These are phyloP conservation scores for Ochropleura leucogaster DNA, from an alignment of 2,888 invertebrate genomes.

Conservation along the genomic window DNA sequence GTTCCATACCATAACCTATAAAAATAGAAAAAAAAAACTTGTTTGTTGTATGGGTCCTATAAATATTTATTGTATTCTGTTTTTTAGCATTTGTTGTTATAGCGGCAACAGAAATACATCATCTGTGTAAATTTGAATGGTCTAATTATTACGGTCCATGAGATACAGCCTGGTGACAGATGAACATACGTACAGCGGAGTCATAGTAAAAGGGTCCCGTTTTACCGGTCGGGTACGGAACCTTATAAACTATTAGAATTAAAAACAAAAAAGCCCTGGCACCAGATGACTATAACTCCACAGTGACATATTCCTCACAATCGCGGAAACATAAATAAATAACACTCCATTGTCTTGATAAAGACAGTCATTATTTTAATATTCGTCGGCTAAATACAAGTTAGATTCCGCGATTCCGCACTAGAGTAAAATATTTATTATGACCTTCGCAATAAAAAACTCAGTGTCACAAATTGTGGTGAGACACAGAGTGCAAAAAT, in stretches of 20 bases:
- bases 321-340: conserved; percentile 53
- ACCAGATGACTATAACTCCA: neutral
- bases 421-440: conserved; percentile 31
- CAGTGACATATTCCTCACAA: conserved; percentile 44
- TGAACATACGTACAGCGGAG: too few relatives aligned
- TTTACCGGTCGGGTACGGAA: too few relatives aligned
- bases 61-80: too few relatives aligned
- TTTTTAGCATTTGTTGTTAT: too few relatives aligned
- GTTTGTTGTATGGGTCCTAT: too few relatives aligned
- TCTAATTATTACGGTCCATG: too few relatives aligned
- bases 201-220: too few relatives aligned
- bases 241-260: neutral
- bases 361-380: conserved; percentile 61
- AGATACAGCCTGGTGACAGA: too few relatives aligned
- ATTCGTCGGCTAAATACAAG: conserved; percentile 31
- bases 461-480: neutral
- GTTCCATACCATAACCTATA: too few relatives aligned
- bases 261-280: conserved; percentile 3
- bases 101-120: too few relatives aligned
- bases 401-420: conserved; percentile 33
- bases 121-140: too few relatives aligned
- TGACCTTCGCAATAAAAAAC: conserved; percentile 42
- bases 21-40: too few relatives aligned
- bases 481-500: neutral
- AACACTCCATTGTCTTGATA: conserved; percentile 55